phyloP scores from a whole-genome alignment of 1,140 invertebrate species.

The Mizuhopecten yessoensis region DNA sequence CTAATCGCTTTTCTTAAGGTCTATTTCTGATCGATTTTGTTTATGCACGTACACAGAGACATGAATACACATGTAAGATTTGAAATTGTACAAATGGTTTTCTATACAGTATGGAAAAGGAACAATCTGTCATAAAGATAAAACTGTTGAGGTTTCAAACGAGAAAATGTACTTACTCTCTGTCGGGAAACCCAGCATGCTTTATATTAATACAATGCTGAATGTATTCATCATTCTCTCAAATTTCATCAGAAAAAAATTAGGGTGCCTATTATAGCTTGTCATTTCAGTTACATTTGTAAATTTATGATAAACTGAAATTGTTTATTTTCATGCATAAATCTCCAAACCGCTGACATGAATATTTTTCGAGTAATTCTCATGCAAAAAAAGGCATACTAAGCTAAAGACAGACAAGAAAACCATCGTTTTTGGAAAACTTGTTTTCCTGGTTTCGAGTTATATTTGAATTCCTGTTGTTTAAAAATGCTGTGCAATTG shows the following conservation, averaged over 20 bases:
- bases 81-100: neutral
- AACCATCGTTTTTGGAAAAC: too few relatives aligned
- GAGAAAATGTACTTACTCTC: neutral
- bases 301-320: neutral
- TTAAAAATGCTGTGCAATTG: too few relatives aligned
- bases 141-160: neutral
- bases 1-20: too few relatives aligned
- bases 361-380: too few relatives aligned
- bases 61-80: neutral
- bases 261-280: neutral
- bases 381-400: too few relatives aligned
- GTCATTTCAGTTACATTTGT: neutral
- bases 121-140: constrained; percentile 5
- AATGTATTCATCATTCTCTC: neutral
- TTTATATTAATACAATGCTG: neutral
- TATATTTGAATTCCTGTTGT: too few relatives aligned
- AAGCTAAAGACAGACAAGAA: too few relatives aligned
- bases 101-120: neutral
- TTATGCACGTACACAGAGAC: neutral
- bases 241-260: neutral
- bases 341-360: too few relatives aligned
- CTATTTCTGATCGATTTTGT: neutral
- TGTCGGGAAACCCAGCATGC: neutral
- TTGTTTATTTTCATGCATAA: neutral
- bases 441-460: too few relatives aligned